phyloP scores from a whole-genome alignment of 2,888 invertebrate genomes.

The Mycogona germanica region DNA sequence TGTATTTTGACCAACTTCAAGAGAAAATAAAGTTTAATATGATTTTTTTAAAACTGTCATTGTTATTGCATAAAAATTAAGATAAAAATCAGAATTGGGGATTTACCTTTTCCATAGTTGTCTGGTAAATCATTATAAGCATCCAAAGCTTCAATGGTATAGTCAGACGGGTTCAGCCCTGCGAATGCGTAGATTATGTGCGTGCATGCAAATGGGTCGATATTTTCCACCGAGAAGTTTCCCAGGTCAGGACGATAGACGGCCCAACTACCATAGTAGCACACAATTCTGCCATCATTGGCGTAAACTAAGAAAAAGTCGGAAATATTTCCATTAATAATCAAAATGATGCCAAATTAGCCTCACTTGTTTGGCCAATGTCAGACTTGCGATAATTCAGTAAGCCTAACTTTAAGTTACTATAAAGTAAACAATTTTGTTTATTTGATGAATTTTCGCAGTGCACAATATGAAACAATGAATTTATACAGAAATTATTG shows the following conservation, averaged over 20 bases:
- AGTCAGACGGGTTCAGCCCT: constrained; percentile 43
- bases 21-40: not conserved
- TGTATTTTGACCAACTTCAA: too few species aligned
- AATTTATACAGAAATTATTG: too few species aligned
- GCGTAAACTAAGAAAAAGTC: too few species aligned
- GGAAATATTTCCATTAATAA: too few species aligned
- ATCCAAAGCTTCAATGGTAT: constrained; percentile 33
- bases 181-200: constrained; percentile 62
- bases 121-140: constrained; percentile 47
- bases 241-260: constrained; percentile 51
- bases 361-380: too few species aligned
- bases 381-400: too few species aligned
- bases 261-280: constrained; percentile 67
- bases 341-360: too few species aligned
- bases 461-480: too few species aligned
- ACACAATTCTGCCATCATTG: constrained; percentile 39
- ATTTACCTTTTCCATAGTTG: constrained; percentile 42
- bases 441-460: too few species aligned
- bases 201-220: constrained; percentile 56
- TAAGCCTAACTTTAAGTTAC: too few species aligned
- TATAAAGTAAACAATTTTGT: too few species aligned
- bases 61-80: not conserved
- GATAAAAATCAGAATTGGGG: not conserved
- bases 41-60: too few species aligned
- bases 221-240: constrained; percentile 49